Conservation (phyloP, 1,140 invertebrate species). For the Drosophila dunni region DNA sequence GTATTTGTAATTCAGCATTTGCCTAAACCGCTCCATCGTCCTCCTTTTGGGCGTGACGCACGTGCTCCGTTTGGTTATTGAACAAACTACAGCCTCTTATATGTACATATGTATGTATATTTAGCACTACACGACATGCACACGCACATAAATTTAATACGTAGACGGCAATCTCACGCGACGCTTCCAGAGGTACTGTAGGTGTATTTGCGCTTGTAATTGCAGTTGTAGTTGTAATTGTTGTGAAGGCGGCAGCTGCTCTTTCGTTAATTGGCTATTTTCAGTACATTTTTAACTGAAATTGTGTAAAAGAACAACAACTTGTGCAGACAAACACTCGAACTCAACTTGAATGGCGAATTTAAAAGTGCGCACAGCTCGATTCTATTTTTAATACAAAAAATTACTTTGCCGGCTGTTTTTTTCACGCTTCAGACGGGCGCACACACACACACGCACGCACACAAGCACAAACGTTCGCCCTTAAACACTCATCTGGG, state of each 20-base stretch:
- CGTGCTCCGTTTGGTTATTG: slow-evolving; percentile 38
- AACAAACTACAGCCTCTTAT: slow-evolving; percentile 34
- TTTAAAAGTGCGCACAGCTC: slow-evolving; percentile 28
- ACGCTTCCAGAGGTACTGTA: neutral
- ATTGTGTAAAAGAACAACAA: slow-evolving; percentile 6
- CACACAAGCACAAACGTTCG: slow-evolving; percentile 19
- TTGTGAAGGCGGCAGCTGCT: slow-evolving; percentile 28
- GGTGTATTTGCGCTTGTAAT: slow-evolving; percentile 4
- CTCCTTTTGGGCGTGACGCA: slow-evolving; percentile 22
- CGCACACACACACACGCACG: slow-evolving; percentile 16
- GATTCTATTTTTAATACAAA: slow-evolving; percentile 57
- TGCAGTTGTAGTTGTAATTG: slow-evolving; percentile 24
- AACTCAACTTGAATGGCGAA: slow-evolving; percentile 23
- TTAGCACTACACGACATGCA: slow-evolving; percentile 6
- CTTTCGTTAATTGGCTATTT: slow-evolving; percentile 38
- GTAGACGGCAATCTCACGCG: slow-evolving; percentile 19
- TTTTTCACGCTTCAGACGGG: slow-evolving; percentile 47
- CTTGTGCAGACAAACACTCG: slow-evolving; percentile 11
- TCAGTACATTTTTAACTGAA: slow-evolving; percentile 47
- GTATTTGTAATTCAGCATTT: slow-evolving; percentile 89
- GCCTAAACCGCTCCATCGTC: slow-evolving; percentile 68
- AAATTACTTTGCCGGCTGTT: slow-evolving; percentile 56
- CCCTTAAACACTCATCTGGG: slow-evolving; percentile 27
- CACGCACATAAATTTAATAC: slow-evolving; percentile 1
- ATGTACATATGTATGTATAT: slow-evolving; percentile 1